Evolutionary conservation across 1,140 invertebrate genomes (phyloP), one percentile per base, ranked within the genome.

Genomic region (Panagrolaimus sp.): DNA sequence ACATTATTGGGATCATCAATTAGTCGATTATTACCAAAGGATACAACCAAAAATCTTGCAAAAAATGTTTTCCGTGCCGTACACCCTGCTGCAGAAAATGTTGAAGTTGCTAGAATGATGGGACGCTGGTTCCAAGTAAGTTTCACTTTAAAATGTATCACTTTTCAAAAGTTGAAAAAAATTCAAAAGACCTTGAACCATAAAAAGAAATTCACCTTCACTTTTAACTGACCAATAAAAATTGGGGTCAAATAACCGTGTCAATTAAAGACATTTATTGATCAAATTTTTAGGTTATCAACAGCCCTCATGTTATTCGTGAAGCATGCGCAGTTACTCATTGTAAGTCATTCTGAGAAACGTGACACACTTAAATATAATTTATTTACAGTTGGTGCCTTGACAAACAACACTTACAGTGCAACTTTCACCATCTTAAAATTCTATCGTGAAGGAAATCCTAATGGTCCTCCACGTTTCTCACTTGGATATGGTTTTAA

Each of bases 381-480:
- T 17, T 14, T 48, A 38, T 12, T 77, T 81, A 67, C 64, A 80
- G 78, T 82, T 70, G 80, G 80, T 28, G 80, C 80, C 5, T 70
- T 82, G 5, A 82, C 80, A 10, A 82, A 82, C 73, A 81, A 78
- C 76, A 83, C 80, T 17, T 82, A 83, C 74, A 81, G 78, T 68
- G 80, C 80, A 14, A 76, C 77, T 1, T 82, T 82, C 64, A 82
- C 80, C 15, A 83, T 83, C 43, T 71, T 82, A 43, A 82, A 82
- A 65, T 82, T 82, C 72, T 82, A 83, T 73, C 71, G 80, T 21
- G 80, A 82, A 69, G 80, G 80, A 55, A 82, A 82, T 67, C 74
- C 80, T 17, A 66, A 77, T 43, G 80, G 80, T 17, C 80, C 80
- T 21, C 80, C 80, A 21, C 72, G 79, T 17, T 82, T 83, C 65